A percentile compares a stretch with the other conserved stretches of the same genome.
Evolutionary conservation across 2,888 invertebrate species (phyloP).

Genomic region (Papilio protenor): DNA sequence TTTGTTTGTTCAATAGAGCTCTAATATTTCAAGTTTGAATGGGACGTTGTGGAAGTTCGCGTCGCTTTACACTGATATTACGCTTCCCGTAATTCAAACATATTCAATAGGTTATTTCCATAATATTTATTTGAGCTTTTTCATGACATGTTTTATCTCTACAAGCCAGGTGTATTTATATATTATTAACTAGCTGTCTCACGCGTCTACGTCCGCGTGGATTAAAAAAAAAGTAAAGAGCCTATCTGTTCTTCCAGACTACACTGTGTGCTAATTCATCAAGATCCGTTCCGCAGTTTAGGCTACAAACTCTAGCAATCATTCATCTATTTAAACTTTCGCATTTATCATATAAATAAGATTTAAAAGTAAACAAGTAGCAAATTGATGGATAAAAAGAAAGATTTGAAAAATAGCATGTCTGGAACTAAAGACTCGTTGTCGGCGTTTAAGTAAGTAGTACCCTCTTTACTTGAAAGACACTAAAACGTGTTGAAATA

Average conservation of each 20-base stretch:
- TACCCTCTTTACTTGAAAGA: background rate
- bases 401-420: too few relatives aligned
- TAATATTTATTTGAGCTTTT: background rate
- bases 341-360: too few relatives aligned
- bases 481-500: background rate
- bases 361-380: background rate
- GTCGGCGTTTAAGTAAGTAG: background rate
- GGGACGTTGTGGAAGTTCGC: conserved; percentile 24
- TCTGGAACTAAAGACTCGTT: background rate
- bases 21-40: conserved; percentile 41
- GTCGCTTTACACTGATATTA: conserved; percentile 24
- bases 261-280: too few relatives aligned
- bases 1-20: conserved; percentile 36
- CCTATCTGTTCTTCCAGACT: too few relatives aligned
- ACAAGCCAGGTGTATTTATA: background rate
- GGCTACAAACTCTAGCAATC: too few relatives aligned
- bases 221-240: too few relatives aligned
- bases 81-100: conserved; percentile 24
- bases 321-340: too few relatives aligned
- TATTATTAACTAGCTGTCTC: background rate
- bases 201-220: too few relatives aligned
- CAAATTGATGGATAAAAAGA: background rate
- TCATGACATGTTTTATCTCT: background rate
- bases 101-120: conserved; percentile 20
- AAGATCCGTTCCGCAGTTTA: too few relatives aligned